A percentile compares a stretch with the other conserved stretches of the same genome.
These are phyloP conservation scores for Poeciliopsis turneri DNA, from an alignment of 2,797 vertebrate species.

Conservation along the genomic window DNA sequence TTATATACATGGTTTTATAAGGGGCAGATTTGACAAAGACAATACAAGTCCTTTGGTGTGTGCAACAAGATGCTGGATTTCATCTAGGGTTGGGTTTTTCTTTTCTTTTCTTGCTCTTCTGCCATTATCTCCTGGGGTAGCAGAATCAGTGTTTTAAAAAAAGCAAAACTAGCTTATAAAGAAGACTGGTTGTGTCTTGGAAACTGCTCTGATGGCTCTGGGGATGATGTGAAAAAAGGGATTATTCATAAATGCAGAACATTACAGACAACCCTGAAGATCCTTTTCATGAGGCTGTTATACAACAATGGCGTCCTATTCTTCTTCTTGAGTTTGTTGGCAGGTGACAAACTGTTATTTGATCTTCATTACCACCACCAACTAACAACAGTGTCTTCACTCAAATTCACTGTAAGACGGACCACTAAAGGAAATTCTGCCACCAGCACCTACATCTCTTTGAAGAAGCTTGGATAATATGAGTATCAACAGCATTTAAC, in stretches of 20 bases:
- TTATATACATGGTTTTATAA: neutral
- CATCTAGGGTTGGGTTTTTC: neutral
- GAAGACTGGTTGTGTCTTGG: neutral
- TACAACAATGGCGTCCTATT: neutral
- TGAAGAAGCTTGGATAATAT: neutral
- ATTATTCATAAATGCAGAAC: neutral
- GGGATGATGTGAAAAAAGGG: neutral
- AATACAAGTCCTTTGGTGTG: neutral
- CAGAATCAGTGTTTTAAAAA: neutral
- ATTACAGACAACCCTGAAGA: neutral
- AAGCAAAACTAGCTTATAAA: neutral
- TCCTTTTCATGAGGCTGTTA: neutral
- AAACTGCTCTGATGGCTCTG: neutral
- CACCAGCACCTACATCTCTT: neutral
- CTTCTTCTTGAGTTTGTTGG: too few relatives aligned
- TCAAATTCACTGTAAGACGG: neutral
- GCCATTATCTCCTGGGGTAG: neutral
- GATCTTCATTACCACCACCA: too few relatives aligned
- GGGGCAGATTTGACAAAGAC: neutral
- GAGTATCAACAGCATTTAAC: neutral
- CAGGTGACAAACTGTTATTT: too few relatives aligned
- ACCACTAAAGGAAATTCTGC: neutral
- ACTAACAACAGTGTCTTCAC: neutral
- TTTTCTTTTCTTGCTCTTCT: neutral
- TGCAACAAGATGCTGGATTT: neutral